Evolutionary conservation across 2,797 vertebrate genomes (phyloP), one percentile per base, ranked within the genome.

Genomic region (Pelochelys cantorii): DNA sequence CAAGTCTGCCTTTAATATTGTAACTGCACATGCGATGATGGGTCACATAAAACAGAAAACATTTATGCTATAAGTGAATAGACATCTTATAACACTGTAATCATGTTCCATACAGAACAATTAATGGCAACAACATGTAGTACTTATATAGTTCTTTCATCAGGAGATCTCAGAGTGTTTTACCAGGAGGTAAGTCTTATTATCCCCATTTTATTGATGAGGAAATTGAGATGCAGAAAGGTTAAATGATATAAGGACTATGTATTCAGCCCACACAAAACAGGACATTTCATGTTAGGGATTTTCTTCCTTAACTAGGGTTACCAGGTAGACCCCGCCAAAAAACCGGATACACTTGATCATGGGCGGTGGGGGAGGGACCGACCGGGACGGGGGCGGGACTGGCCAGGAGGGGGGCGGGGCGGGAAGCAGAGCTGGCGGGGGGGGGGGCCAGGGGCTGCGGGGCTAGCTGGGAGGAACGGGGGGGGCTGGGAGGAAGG

Each of bases 1-100:
- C 5, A 65, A 77, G 1, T 93, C 93, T 96, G 8, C 8, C 23
- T 93, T 88, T 91, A 93, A 85, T 91, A 81, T 1, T 12, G 48
- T 88, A 86, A 37, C 27, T 54, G 0, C 78, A 88, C 14, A 89
- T 83, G 87, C 80, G 87, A 91, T 92, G 81, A 91, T 31, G 94
- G 81, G 31, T 94, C 42, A 17, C 1, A 81, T 52, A 18, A 14
- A 29, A 87, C 91, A 91, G 37, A 27, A 87, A 77, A 7, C 11
- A 60, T 91, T 92, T 18, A 3, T 85, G 83, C 85, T 29, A 78
- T 79, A 88, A 95, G 20, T 94, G 90, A 89, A n/a, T 79, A 83
- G 87, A 94, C 42, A 94, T 79, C 93, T 81, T 89, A 56, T 1
- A 29, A 2, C 25, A 83, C n/a, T 84, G 54, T 86, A 90, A 84